Percentiles rank a stretch among this genome's conserved stretches.
Evolutionary conservation across 2,888 invertebrate species (phyloP).

Genomic region (Pollenia griseotomentosa): DNA sequence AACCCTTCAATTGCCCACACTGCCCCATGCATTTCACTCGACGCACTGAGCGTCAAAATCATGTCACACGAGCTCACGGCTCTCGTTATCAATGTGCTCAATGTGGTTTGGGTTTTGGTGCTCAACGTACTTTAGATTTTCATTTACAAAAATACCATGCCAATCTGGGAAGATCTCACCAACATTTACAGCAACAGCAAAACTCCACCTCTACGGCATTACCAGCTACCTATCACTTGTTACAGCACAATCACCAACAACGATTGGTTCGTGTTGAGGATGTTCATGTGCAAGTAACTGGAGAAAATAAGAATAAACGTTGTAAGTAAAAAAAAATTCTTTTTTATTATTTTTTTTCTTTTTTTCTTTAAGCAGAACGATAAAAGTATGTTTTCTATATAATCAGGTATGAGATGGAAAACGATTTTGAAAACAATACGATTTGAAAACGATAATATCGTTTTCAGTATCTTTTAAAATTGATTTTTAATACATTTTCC

Average conservation of each 20-base stretch:
- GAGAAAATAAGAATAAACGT: constrained; percentile 72
- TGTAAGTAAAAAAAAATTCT: constrained; percentile 62
- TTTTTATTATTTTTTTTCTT: constrained; percentile 14
- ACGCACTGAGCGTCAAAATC: constrained; percentile 79
- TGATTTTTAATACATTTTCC: no score
- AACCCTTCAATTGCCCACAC: constrained; percentile 80
- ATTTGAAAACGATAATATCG: no score
- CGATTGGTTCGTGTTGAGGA: constrained; percentile 78
- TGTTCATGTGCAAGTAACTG: constrained; percentile 77
- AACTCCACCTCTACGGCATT: constrained; percentile 63
- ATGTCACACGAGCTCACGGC: constrained; percentile 78
- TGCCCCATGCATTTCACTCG: constrained; percentile 78
- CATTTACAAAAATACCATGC: constrained; percentile 81
- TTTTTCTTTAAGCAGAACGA: constrained; percentile 9
- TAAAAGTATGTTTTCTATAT: constrained; percentile 48
- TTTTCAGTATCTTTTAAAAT: no score
- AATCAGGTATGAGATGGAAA: no score
- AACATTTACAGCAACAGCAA: constrained; percentile 37
- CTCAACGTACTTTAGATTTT: constrained; percentile 80
- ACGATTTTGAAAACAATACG: no score
- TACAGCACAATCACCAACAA: constrained; percentile 64
- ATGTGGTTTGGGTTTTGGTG: constrained; percentile 79
- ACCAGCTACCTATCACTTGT: constrained; percentile 66
- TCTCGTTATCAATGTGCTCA: constrained; percentile 81
- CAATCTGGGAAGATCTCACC: constrained; percentile 57